Evolutionary conservation across 2,113 vertebrate species (phyloP).

Genomic region (Trochalopteron elliotii): DNA sequence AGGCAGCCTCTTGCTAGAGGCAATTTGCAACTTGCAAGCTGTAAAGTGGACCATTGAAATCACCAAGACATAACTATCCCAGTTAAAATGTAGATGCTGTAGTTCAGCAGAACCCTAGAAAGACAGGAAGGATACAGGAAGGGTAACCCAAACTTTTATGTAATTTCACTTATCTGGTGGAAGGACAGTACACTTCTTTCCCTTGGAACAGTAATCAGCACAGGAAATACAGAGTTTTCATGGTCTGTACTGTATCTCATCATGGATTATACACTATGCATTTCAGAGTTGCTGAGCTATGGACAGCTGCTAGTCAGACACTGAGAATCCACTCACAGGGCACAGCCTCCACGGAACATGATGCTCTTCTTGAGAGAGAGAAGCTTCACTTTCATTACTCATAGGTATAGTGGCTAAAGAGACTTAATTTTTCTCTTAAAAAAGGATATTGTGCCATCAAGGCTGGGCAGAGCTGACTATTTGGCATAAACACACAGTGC

Average conservation of each 20-base stretch:
- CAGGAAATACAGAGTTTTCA: not conserved
- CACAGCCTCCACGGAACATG: not conserved
- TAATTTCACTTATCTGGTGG: not conserved
- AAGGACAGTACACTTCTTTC: not conserved
- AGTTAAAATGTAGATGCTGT: not conserved
- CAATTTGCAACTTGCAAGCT: not conserved
- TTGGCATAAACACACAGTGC: constrained; percentile 97
- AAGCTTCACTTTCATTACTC: not conserved
- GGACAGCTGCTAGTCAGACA: not conserved
- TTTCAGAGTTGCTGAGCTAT: not conserved
- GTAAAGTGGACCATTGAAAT: not conserved
- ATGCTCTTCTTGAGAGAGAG: not conserved
- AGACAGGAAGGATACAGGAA: not conserved
- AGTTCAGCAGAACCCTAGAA: not conserved
- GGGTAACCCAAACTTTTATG: not conserved
- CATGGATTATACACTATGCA: not conserved
- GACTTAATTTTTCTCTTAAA: not conserved
- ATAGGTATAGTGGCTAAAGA: not conserved
- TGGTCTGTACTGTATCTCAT: not conserved
- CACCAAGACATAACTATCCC: not conserved
- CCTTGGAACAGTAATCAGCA: not conserved
- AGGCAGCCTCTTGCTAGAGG: not conserved
- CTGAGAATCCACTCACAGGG: not conserved
- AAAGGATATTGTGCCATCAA: constrained; percentile 98
- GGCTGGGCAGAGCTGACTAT: constrained; percentile 88